These are phyloP conservation scores for Notospermus geniculatus DNA, from an alignment of 1,140 invertebrate genomes.

Conservation along the genomic window DNA sequence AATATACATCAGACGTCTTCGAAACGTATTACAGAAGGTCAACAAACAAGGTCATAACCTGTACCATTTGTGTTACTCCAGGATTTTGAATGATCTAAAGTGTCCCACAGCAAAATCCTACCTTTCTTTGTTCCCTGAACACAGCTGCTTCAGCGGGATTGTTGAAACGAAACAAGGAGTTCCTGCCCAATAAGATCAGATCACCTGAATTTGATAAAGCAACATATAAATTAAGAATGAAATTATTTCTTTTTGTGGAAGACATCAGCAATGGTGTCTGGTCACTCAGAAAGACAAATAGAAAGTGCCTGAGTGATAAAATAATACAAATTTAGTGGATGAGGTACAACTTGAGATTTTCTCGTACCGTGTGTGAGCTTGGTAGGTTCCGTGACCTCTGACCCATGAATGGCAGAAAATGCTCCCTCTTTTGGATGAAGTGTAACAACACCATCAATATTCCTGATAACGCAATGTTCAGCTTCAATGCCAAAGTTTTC, in stretches of 20 bases:
- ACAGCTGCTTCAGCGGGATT: constrained; percentile 87
- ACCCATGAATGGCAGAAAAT: constrained; percentile 81
- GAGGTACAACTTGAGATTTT: too few species aligned
- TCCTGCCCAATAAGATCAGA: constrained; percentile 80
- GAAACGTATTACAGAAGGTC: too few species aligned
- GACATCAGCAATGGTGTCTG: too few species aligned
- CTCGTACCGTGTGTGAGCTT: constrained; percentile 75
- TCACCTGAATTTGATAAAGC: too few species aligned
- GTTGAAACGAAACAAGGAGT: constrained; percentile 90
- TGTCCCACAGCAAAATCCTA: constrained; percentile 16
- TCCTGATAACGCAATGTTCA: constrained; percentile 78
- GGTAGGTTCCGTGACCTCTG: constrained; percentile 70
- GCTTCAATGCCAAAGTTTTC: constrained; percentile 57
- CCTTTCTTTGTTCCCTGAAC: constrained; percentile 60
- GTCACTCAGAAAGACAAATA: too few species aligned
- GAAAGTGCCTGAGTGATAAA: neutral
- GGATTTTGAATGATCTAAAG: too few species aligned
- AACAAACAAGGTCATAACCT: too few species aligned
- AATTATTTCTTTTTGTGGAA: too few species aligned
- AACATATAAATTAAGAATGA: too few species aligned
- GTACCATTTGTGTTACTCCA: too few species aligned
- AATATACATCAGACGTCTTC: too few species aligned
- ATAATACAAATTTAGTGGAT: too few species aligned
- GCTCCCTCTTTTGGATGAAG: constrained; percentile 69
- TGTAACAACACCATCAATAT: constrained; percentile 72